A percentile compares a stretch with the other conserved stretches of the same genome.
These are phyloP conservation scores for Meiosimyza platycephala DNA, from an alignment of 2,888 invertebrate species.

Conservation along the genomic window DNA sequence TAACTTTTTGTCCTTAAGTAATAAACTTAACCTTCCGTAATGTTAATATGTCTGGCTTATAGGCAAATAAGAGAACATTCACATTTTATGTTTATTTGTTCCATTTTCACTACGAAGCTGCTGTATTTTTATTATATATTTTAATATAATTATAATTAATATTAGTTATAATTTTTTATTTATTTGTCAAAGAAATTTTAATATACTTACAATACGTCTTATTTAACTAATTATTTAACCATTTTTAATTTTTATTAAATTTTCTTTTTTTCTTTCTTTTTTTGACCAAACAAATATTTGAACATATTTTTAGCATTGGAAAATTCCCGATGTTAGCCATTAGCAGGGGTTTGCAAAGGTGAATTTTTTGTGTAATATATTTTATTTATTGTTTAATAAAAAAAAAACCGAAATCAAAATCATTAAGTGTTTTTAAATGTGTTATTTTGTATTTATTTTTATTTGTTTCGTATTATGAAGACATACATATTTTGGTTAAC, in stretches of 20 bases:
- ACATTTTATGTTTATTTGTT: too few species aligned
- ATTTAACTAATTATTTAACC: conserved; percentile 38
- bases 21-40: too few species aligned
- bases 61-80: too few species aligned
- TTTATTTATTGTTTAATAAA: conserved; percentile 28
- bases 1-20: too few species aligned
- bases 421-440: conserved; percentile 38
- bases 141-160: too few species aligned
- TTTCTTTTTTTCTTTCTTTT: conserved; percentile 67
- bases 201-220: too few species aligned
- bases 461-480: background rate
- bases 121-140: too few species aligned
- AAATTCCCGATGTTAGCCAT: conserved; percentile 83
- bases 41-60: too few species aligned
- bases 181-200: too few species aligned
- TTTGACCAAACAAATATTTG: conserved; percentile 64
- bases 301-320: conserved; percentile 74
- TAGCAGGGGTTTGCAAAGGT: conserved; percentile 87
- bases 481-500: background rate
- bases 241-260: conserved; percentile 44
- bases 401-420: conserved; percentile 1
- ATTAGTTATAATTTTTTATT: too few species aligned
- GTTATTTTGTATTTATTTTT: conserved; percentile 33
- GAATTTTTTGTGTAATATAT: conserved; percentile 68
- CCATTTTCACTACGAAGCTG: too few species aligned